Conservation (phyloP, 2,797 vertebrate genomes). For the Pelobates cultripes region DNA sequence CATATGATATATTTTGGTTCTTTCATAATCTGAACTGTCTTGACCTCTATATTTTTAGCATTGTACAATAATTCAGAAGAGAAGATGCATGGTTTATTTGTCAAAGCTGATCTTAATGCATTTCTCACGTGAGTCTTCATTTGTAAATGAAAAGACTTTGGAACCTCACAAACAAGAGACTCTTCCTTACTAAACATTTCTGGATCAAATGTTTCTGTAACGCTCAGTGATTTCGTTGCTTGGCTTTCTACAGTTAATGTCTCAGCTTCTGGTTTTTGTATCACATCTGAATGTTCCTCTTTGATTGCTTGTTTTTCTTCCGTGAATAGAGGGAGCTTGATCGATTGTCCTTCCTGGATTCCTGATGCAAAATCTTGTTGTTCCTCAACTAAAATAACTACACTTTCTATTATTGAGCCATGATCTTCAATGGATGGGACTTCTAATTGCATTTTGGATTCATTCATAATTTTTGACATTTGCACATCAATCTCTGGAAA, state of each 20-base stretch:
- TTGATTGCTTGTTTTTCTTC: conserved; percentile 79
- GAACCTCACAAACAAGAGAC: conserved; percentile 72
- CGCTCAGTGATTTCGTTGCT: conserved; percentile 62
- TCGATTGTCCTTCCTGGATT: conserved; percentile 81
- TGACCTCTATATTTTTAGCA: conserved; percentile 77
- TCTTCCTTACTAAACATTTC: conserved; percentile 79
- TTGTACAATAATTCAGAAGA: conserved; percentile 79
- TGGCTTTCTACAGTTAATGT: conserved; percentile 67
- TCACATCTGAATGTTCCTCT: conserved; percentile 70
- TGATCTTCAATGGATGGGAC: conserved; percentile 71
- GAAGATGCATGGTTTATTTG: conserved; percentile 77
- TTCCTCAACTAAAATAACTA: conserved; percentile 71
- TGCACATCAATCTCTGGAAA: conserved; percentile 67
- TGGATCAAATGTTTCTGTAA: conserved; percentile 71
- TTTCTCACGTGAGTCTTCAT: conserved; percentile 79
- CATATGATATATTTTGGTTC: conserved; percentile 77
- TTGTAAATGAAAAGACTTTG: conserved; percentile 73
- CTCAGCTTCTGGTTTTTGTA: conserved; percentile 68
- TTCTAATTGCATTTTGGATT: conserved; percentile 75
- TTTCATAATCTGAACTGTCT: conserved; percentile 76
- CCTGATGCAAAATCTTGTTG: conserved; percentile 82
- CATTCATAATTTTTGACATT: conserved; percentile 68
- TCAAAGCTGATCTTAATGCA: conserved; percentile 79
- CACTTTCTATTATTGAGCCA: conserved; percentile 76
- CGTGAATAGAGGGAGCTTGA: conserved; percentile 81